phyloP scores from a whole-genome alignment of 2,797 vertebrate species.

The Amblyraja radiata region DNA sequence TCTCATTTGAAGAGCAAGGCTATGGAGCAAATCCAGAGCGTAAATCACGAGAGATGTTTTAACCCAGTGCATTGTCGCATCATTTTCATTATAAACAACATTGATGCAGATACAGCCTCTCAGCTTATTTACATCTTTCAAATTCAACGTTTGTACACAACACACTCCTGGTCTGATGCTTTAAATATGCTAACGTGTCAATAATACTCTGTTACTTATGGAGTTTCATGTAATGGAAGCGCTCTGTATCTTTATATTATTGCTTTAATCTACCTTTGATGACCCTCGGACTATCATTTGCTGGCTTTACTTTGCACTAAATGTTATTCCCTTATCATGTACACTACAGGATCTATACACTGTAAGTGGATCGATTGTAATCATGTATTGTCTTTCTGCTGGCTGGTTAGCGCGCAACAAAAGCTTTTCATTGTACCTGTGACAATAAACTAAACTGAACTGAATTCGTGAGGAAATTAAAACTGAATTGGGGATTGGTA shows the following conservation, averaged over 20 bases:
- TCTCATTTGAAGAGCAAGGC: constrained; percentile 1
- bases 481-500: too few relatives aligned
- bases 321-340: too few relatives aligned
- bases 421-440: too few relatives aligned
- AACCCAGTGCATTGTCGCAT: neutral
- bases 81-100: neutral
- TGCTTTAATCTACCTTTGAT: neutral
- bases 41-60: constrained; percentile 18
- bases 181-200: neutral
- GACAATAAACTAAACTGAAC: too few relatives aligned
- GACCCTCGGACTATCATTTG: too few relatives aligned
- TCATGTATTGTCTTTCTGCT: too few relatives aligned
- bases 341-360: too few relatives aligned
- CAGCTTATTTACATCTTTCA: neutral
- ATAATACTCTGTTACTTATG: neutral
- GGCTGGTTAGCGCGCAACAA: too few relatives aligned
- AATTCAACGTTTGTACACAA: neutral
- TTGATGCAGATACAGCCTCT: neutral
- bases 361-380: too few relatives aligned
- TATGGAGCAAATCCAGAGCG: neutral
- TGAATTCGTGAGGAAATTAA: too few relatives aligned
- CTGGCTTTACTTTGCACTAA: too few relatives aligned
- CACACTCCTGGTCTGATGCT: neutral
- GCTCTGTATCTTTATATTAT: neutral
- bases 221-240: neutral